Base-by-base conservation (phyloP, 1,140 invertebrate species). In the Agrilus planipennis region DNA sequence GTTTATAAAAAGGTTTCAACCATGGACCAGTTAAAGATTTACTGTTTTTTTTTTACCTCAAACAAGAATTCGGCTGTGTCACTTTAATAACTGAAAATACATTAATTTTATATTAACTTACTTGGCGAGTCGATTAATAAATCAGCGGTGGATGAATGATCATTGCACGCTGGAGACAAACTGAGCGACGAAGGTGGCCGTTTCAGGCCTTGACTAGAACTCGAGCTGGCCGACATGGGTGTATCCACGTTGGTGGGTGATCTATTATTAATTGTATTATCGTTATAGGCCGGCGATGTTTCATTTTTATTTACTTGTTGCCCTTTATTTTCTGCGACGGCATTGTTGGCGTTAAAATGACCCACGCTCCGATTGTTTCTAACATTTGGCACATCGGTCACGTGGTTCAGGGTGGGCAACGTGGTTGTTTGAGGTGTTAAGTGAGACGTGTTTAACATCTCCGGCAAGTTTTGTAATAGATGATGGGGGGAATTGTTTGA, bases 41-140 rank as follows among this genome's bases (percentile, higher is more conserved):
- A 25, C 5, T 25, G 11, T 25, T 25, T 25, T 25, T 11, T 25
- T 25, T 25, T 6, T 25, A 6, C 5, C 11, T 25, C 5, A 25
- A 25, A 25, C 22, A 6, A 25, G 22, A 25, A 25, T 6, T 25
- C 5, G 15, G n/a, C n/a, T n/a, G 15, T 29, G n/a, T 29, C 28
- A 29, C n/a, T 7, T 25, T 7, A 25, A 25, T 25, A 25, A 25
- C n/a, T n/a, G n/a, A n/a, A n/a, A n/a, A n/a, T n/a, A n/a, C n/a
- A n/a, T n/a, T 31, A 9, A 31, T 9, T 6, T 9, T 31, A 31
- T 9, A 19, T 42, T 12, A 50, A 77, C 79, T 78, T 75, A 87
- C 82, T 83, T 58, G 81, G 79, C 34, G 81, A 84, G 67, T 87
- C 82, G 53, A 81, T 79, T 29, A 85, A 68, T 34, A 85, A 67